These are phyloP conservation scores for Pelmatolapia mariae DNA, from an alignment of 2,113 vertebrate species.

Conservation along the genomic window DNA sequence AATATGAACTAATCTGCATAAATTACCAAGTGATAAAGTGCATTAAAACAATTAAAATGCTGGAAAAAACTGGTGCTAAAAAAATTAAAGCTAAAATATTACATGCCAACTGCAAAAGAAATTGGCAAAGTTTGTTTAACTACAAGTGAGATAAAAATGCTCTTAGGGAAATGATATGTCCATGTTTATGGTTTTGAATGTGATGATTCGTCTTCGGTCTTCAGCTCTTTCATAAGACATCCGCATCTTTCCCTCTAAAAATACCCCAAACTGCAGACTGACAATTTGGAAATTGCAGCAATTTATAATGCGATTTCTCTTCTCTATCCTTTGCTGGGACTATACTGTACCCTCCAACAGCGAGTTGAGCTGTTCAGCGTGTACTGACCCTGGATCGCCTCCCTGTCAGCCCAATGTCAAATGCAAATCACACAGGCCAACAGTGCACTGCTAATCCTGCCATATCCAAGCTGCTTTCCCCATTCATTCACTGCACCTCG, in stretches of 20 bases:
- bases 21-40: background rate
- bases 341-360: background rate
- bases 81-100: background rate
- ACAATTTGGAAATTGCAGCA: background rate
- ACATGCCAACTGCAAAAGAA: background rate
- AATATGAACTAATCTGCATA: background rate
- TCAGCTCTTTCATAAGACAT: background rate
- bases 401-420: constrained; percentile 49
- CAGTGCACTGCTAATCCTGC: constrained; percentile 47
- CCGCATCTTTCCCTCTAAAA: background rate
- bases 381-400: constrained; percentile 41
- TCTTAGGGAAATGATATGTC: constrained; percentile 16
- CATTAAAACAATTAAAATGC: background rate
- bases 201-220: background rate
- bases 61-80: background rate
- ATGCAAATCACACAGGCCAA: constrained; percentile 42
- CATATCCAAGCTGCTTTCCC: constrained; percentile 25
- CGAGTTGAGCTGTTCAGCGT: constrained; percentile 19
- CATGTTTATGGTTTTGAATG: constrained; percentile 38
- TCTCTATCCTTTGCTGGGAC: background rate
- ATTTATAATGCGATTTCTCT: background rate
- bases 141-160: constrained; percentile 2
- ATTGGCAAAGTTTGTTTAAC: background rate
- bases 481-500: constrained; percentile 33
- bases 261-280: background rate